These are phyloP conservation scores for Apus apus DNA, from an alignment of 2,113 vertebrate genomes.

Conservation along the genomic window DNA sequence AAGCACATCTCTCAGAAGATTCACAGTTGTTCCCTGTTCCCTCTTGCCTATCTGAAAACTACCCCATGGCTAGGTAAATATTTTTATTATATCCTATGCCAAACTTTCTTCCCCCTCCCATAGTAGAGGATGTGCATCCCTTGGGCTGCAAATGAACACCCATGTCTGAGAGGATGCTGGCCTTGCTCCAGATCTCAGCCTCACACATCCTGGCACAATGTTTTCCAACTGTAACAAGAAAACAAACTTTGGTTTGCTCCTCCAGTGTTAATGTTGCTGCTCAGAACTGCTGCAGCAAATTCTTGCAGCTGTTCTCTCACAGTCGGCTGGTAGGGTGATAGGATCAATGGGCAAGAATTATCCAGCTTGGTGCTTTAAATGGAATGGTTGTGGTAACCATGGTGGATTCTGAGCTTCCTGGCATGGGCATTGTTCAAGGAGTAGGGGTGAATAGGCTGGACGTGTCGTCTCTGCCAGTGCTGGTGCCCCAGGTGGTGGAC, in stretches of 20 bases:
- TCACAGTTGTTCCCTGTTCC: neutral
- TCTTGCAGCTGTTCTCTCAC: neutral
- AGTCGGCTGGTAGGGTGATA: neutral
- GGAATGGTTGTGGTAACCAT: neutral
- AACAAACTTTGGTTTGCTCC: neutral
- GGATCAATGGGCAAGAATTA: neutral
- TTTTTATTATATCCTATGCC: slow-evolving; percentile 35
- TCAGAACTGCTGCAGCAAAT: neutral
- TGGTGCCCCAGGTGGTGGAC: neutral
- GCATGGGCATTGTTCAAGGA: neutral
- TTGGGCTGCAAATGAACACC: neutral
- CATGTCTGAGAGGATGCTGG: neutral
- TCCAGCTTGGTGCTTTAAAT: neutral
- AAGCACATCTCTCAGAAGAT: slow-evolving; percentile 33
- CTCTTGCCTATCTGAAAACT: slow-evolving; percentile 46
- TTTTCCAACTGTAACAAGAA: neutral
- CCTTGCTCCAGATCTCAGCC: neutral
- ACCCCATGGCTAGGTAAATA: slow-evolving; percentile 56
- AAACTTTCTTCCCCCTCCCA: slow-evolving; percentile 29
- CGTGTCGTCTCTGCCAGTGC: neutral
- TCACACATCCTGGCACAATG: neutral
- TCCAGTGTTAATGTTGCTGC: neutral
- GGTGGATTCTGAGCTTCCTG: neutral
- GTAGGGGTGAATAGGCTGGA: neutral
- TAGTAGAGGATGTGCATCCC: neutral